phyloP scores from a whole-genome alignment of 1,140 invertebrate genomes.

The Ectropis grisescens region DNA sequence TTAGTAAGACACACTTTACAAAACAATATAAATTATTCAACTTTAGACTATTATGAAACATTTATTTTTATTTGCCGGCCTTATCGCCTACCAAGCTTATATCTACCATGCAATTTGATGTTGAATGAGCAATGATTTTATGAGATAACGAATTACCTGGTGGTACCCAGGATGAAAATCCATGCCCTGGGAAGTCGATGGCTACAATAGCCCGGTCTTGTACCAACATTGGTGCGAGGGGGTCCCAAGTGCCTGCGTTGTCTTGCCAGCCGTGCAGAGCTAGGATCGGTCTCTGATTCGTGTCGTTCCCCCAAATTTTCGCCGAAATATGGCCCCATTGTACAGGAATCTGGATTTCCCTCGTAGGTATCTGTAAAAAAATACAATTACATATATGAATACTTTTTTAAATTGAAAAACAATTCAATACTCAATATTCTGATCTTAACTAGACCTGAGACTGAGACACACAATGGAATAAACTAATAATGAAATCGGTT shows the following conservation, averaged over 20 bases:
- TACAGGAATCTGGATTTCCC: slow-evolving; percentile 76
- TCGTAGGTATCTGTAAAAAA: slow-evolving; percentile 47
- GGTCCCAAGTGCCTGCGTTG: slow-evolving; percentile 82
- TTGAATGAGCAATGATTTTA: no score
- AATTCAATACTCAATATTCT: no score
- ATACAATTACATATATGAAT: not conserved
- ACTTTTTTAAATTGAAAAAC: slow-evolving; percentile 7
- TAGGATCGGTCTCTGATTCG: slow-evolving; percentile 72
- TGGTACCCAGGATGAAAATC: slow-evolving; percentile 77
- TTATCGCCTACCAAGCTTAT: no score
- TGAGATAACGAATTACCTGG: no score
- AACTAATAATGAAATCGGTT: no score
- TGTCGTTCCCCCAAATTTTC: slow-evolving; percentile 78
- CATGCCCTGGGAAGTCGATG: slow-evolving; percentile 82
- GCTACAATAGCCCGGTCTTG: slow-evolving; percentile 73
- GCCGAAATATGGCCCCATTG: slow-evolving; percentile 78
- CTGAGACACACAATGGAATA: no score
- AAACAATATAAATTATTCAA: no score
- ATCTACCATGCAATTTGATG: no score
- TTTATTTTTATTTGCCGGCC: no score
- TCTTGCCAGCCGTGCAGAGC: slow-evolving; percentile 84
- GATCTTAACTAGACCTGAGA: no score
- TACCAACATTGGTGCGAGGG: slow-evolving; percentile 73
- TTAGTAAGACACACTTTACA: no score
- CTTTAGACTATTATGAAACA: no score